A percentile compares a stretch with the other conserved stretches of the same genome.
phyloP scores from a whole-genome alignment of 2,113 vertebrate species.

The Otolemur garnettii region DNA sequence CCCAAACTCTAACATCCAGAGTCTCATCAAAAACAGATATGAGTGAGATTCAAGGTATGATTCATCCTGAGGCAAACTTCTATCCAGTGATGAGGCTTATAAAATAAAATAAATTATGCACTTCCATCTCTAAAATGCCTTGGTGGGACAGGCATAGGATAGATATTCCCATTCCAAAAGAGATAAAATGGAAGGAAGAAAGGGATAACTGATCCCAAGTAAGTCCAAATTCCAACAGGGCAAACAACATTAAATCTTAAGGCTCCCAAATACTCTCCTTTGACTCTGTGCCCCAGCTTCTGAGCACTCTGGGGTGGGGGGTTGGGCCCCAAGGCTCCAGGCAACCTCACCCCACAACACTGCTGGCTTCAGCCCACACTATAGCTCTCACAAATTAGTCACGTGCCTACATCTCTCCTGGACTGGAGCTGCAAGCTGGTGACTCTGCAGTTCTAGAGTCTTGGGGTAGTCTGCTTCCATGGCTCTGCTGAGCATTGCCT shows the following conservation, averaged over 20 bases:
- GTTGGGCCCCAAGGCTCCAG: not conserved
- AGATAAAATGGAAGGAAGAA: not conserved
- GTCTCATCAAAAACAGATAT: not conserved
- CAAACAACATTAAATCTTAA: not conserved
- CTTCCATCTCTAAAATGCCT: not conserved
- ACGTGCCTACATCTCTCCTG: not conserved
- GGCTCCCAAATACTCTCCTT: not conserved
- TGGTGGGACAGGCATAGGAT: not conserved
- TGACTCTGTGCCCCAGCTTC: not conserved
- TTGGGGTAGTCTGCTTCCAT: not conserved
- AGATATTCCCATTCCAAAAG: not conserved
- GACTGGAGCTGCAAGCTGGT: not conserved
- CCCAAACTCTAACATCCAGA: not conserved
- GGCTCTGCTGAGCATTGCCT: not conserved
- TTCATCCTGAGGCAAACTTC: not conserved
- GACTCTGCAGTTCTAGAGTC: not conserved
- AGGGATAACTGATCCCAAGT: not conserved
- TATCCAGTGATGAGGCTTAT: not conserved
- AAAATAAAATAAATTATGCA: not conserved
- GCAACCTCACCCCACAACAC: not conserved
- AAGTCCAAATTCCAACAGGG: not conserved
- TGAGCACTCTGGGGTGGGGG: not conserved
- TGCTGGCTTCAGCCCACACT: not conserved
- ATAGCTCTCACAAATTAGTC: not conserved
- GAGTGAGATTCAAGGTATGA: not conserved